phyloP scores from a whole-genome alignment of 2,113 vertebrate species.

The Muscicapa adusta region DNA sequence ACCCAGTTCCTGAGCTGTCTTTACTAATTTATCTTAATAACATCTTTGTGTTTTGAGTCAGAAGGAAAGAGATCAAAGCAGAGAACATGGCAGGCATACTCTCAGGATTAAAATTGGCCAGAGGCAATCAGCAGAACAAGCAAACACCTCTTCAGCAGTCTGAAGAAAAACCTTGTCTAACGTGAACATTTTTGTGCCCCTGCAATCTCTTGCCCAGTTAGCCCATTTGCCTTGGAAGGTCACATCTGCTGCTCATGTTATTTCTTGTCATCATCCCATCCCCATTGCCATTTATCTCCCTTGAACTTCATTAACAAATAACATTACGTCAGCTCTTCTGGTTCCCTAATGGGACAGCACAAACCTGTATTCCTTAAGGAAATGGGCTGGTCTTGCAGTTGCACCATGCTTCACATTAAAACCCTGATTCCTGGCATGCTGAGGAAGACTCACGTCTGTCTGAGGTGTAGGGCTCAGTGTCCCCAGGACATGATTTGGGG shows the following conservation, averaged over 20 bases:
- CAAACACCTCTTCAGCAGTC: conserved; percentile 40
- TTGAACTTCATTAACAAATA: not conserved
- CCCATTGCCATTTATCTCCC: not conserved
- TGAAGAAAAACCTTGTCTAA: not conserved
- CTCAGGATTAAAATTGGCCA: conserved; percentile 44
- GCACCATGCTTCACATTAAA: not conserved
- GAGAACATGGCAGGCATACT: conserved; percentile 2
- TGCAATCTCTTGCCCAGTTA: not conserved
- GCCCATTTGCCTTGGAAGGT: not conserved
- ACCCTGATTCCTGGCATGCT: not conserved
- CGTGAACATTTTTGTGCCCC: not conserved
- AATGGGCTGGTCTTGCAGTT: not conserved
- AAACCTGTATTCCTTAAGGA: not conserved
- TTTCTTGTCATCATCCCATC: not conserved
- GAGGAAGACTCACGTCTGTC: not conserved
- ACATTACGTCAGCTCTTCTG: not conserved
- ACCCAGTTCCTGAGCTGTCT: conserved; percentile 38
- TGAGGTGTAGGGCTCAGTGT: not conserved
- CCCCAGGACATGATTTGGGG: not conserved
- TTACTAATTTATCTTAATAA: conserved; percentile 64
- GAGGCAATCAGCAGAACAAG: conserved; percentile 33
- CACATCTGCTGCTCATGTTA: not conserved
- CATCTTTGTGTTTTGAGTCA: conserved; percentile 50
- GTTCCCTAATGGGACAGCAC: not conserved
- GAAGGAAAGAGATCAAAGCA: conserved; percentile 53